Percentiles rank a stretch among this genome's conserved stretches.
phyloP scores from a whole-genome alignment of 1,140 invertebrate species.

The Drosophila nigromelanica region DNA sequence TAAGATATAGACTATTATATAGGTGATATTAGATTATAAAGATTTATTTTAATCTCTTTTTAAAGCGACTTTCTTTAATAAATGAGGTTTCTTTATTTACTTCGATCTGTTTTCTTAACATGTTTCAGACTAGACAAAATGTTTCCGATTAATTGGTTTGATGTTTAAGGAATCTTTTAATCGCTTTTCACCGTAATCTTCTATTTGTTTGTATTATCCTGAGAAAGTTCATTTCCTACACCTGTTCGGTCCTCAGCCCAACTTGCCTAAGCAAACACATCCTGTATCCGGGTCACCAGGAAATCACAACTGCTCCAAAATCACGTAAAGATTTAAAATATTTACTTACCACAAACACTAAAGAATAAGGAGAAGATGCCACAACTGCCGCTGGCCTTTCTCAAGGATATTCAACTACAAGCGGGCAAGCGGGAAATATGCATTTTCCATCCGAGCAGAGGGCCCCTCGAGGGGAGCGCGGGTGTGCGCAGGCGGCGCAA shows the following conservation, averaged over 20 bases:
- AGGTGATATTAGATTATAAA: too few species aligned
- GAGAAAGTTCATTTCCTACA: constrained; percentile 37
- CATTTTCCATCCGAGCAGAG: constrained; percentile 44
- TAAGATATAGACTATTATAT: too few species aligned
- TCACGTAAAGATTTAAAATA: constrained; percentile 69
- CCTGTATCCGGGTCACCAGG: constrained; percentile 63
- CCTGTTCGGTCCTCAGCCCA: constrained; percentile 46
- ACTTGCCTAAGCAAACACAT: constrained; percentile 54
- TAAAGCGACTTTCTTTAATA: too few species aligned
- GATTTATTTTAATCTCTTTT: too few species aligned
- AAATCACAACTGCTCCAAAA: constrained; percentile 67
- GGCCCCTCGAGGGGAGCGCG: constrained; percentile 19
- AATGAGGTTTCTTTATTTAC: too few species aligned
- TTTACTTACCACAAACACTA: constrained; percentile 44
- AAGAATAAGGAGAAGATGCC: not conserved
- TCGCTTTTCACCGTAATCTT: not conserved
- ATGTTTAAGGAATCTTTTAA: not conserved
- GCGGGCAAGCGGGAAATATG: constrained; percentile 49
- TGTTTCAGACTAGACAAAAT: too few species aligned
- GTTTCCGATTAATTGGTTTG: too few species aligned
- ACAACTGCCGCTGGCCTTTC: constrained; percentile 32
- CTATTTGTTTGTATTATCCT: not conserved
- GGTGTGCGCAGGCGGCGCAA: constrained; percentile 58
- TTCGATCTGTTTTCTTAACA: not conserved
- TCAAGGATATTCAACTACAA: constrained; percentile 78